Evolutionary conservation across 2,113 vertebrate genomes (phyloP).

Genomic region (Atherinomorus stipes): DNA sequence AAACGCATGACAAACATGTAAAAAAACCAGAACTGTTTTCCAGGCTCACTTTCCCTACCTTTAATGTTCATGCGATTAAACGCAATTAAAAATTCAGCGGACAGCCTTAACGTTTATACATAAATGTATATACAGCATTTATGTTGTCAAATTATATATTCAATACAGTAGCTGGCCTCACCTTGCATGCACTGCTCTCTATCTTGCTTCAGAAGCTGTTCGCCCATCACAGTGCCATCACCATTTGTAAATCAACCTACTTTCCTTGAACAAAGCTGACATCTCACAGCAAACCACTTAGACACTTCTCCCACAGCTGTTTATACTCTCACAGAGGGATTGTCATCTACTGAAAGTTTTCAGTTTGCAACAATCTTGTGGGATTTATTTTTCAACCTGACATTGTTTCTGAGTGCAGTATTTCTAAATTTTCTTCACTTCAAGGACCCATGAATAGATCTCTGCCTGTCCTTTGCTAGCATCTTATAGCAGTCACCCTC

Average conservation of each 20-base stretch:
- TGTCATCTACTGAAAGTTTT: constrained; percentile 49
- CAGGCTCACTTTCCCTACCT: no score
- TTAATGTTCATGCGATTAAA: no score
- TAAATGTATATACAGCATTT: no score
- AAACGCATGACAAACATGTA: no score
- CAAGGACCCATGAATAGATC: background rate
- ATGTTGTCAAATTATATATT: background rate
- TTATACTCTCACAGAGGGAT: constrained; percentile 55
- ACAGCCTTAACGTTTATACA: no score
- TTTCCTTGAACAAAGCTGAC: constrained; percentile 66
- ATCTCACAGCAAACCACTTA: constrained; percentile 57
- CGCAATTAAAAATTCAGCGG: no score
- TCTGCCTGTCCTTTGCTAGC: background rate
- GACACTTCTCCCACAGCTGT: constrained; percentile 57
- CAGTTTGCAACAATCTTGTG: constrained; percentile 24
- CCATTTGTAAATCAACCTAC: constrained; percentile 49
- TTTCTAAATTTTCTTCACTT: constrained; percentile 23
- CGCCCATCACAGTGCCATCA: constrained; percentile 40
- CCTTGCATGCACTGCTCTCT: background rate
- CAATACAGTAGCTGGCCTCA: background rate
- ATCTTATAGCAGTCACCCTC: background rate
- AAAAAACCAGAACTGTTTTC: no score
- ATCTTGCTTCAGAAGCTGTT: constrained; percentile 31
- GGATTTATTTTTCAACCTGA: constrained; percentile 20
- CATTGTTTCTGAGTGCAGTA: constrained; percentile 1